These are phyloP conservation scores for Apamea crenata DNA, from an alignment of 2,888 invertebrate genomes.

Conservation along the genomic window DNA sequence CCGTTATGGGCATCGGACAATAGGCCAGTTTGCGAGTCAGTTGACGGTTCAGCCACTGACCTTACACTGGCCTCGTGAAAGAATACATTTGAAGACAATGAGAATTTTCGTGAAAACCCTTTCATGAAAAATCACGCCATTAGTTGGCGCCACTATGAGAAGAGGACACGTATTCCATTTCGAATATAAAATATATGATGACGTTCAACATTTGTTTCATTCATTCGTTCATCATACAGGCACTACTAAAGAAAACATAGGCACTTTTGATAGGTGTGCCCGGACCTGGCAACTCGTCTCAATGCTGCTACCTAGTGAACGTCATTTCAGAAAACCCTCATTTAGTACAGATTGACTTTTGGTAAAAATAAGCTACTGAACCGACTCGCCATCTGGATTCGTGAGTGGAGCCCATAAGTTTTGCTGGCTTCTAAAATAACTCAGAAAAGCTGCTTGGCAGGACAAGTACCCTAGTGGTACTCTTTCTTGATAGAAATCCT, in stretches of 20 bases:
- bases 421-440: background rate
- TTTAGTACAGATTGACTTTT: background rate
- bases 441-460: background rate
- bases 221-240: background rate
- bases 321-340: background rate
- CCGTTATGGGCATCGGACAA: background rate
- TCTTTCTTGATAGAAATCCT: background rate
- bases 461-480: background rate
- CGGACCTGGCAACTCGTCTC: background rate
- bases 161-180: background rate
- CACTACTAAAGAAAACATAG: background rate
- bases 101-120: background rate
- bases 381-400: background rate
- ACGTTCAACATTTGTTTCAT: background rate
- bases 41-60: background rate
- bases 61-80: background rate
- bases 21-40: background rate
- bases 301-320: background rate
- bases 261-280: background rate
- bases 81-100: background rate
- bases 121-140: too few species aligned
- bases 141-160: background rate
- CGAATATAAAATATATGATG: background rate
- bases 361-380: background rate
- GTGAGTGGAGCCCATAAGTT: background rate